phyloP scores from a whole-genome alignment of 2,888 invertebrate species.

The Dasysyrphus tricinctus region DNA sequence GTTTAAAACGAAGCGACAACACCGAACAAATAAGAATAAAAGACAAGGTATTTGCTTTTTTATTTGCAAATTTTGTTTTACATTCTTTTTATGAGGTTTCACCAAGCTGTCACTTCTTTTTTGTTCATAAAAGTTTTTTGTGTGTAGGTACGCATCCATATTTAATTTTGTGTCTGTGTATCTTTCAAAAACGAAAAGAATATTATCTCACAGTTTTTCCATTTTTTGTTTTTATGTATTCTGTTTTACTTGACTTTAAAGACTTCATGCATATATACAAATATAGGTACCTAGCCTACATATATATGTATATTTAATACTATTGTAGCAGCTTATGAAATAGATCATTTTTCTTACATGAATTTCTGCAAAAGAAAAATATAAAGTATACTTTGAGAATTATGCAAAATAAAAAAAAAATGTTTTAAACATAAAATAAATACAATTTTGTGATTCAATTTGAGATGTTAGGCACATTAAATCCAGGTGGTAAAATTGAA shows the following conservation, averaged over 20 bases:
- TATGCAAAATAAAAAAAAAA: background rate
- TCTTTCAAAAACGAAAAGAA: background rate
- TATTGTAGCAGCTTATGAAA: background rate
- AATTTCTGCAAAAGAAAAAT: background rate
- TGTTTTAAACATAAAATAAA: slow-evolving; percentile 13
- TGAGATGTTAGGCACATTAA: slow-evolving; percentile 4
- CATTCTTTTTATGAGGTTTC: slow-evolving; percentile 11
- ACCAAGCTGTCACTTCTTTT: background rate
- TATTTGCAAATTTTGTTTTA: slow-evolving; percentile 23
- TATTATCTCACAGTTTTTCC: background rate
- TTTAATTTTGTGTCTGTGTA: background rate
- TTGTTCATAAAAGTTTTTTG: background rate
- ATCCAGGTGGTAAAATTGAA: no score
- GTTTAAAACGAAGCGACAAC: background rate
- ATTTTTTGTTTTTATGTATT: background rate
- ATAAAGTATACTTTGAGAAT: background rate
- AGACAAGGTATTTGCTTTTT: slow-evolving; percentile 2
- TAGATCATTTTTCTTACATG: background rate
- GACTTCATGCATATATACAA: background rate
- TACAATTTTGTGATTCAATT: slow-evolving; percentile 28
- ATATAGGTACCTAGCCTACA: no score
- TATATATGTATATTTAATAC: background rate
- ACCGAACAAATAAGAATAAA: slow-evolving; percentile 4
- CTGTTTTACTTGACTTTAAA: background rate
- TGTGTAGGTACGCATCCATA: background rate